Base-by-base conservation (phyloP, 1,140 invertebrate species). In the Calephelis nemesis region DNA sequence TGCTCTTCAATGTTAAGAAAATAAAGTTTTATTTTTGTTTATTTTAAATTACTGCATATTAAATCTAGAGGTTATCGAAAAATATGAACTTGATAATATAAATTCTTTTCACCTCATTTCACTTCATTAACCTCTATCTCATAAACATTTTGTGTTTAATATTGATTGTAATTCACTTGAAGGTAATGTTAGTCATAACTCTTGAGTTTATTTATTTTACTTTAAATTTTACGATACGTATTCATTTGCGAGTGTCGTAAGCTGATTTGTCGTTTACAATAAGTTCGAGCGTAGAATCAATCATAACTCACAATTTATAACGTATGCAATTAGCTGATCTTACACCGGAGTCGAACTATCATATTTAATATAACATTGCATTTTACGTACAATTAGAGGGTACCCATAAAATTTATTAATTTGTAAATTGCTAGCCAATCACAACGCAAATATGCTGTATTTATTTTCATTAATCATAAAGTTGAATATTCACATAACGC, bases 271-370 rank as follows among this genome's bases (percentile, higher is more conserved):
- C 30, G 30, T 47, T 47, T 67, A 73, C 63, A 70, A 71, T 48
- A 70, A 69, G 71, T 72, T 71, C 73, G 75, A 74, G 68, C 73
- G 71, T 76, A 74, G 54, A 76, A 77, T 77, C 74, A 80, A 77
- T 76, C 70, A 69, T 40, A 50, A 65, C 39, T 58, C 64, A 48
- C 42, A 7, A 45, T 45, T 45, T 45, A 45, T 45, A 45, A 45
- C 6, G 42, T 45, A 7, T 45, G 5, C 42, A 42, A 42, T 42
- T 42, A 45, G 42, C 8, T 45, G 7, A 45, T 45, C 6, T 45
- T 45, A 45, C 4, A 45, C 42, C 8, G 42, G 0, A 45, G 30
- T 2, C 42, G 6, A 45, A 45, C 42, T 7, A 45, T 45, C 6
- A 7, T 45, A 45, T 45, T 45, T 6, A 45, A 45, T 45, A 8